Evolutionary conservation across 2,797 vertebrate species (phyloP).

Genomic region (Myotis vivesi): DNA sequence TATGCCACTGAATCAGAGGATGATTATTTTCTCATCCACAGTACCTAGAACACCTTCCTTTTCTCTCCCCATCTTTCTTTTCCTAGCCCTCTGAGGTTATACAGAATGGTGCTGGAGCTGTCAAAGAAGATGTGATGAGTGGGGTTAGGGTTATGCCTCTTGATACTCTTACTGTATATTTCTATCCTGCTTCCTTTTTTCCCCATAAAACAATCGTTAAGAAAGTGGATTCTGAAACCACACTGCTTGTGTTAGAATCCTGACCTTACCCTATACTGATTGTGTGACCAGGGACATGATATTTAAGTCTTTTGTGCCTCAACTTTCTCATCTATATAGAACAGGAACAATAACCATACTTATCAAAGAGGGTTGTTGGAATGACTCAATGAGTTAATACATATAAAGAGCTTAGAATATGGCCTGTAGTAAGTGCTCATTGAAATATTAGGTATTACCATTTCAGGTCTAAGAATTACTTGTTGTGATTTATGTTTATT

Average conservation of each 20-base stretch:
- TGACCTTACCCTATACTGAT: background rate
- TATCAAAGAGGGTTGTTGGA: background rate
- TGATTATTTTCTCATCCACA: background rate
- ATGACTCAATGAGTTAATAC: background rate
- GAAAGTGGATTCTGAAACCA: background rate
- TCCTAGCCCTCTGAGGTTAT: background rate
- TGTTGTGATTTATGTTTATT: background rate
- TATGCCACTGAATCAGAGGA: background rate
- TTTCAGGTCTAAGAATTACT: background rate
- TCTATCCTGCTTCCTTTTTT: background rate
- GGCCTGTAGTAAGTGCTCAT: background rate
- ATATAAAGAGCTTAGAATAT: background rate
- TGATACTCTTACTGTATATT: background rate
- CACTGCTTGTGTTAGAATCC: background rate
- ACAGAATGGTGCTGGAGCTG: background rate
- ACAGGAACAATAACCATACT: background rate
- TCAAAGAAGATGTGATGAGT: background rate
- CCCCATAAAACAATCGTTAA: background rate
- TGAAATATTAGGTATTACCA: constrained; percentile 41
- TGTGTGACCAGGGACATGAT: background rate
- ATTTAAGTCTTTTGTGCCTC: background rate
- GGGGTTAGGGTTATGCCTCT: background rate
- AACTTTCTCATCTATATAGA: background rate
- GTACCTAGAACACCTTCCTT: background rate
- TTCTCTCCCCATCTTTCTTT: background rate